Percentiles rank a stretch among this genome's conserved stretches.
These are phyloP conservation scores for Montipora capitata DNA, from an alignment of 92 coral and sea anemone genomes.

Conservation along the genomic window DNA sequence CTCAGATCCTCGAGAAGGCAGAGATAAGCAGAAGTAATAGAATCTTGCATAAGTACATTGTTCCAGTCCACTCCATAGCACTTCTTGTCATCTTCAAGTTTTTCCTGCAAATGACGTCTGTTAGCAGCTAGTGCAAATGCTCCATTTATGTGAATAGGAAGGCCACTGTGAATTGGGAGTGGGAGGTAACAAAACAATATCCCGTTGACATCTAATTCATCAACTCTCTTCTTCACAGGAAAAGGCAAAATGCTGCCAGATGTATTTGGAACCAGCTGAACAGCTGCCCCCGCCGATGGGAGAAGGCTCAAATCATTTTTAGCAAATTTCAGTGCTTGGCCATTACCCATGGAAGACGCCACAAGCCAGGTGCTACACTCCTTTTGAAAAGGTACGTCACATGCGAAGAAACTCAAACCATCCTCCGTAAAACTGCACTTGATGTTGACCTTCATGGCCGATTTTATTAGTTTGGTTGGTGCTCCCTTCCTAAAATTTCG, in stretches of 20 bases:
- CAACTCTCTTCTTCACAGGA: not conserved
- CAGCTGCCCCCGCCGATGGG: conserved; percentile 92
- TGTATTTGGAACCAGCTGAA: not conserved
- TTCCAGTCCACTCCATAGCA: conserved; percentile 76
- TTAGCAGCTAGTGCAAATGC: conserved; percentile 78
- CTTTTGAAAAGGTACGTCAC: not conserved
- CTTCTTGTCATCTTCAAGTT: conserved; percentile 73
- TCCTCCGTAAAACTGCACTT: conserved; percentile 22
- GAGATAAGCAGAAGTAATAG: conserved; percentile 61
- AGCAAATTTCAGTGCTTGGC: conserved; percentile 62
- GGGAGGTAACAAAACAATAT: conserved; percentile 87
- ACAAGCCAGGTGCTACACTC: conserved; percentile 75
- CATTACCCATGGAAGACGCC: conserved; percentile 80
- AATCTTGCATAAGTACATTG: conserved; percentile 10
- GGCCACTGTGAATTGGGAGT: conserved; percentile 86
- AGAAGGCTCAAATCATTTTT: conserved; percentile 57
- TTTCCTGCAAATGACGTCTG: conserved; percentile 75
- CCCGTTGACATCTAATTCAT: conserved; percentile 27
- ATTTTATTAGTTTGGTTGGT: conserved; percentile 10
- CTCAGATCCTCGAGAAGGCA: conserved; percentile 64
- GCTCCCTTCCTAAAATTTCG: not conserved
- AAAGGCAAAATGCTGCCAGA: not conserved
- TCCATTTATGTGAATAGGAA: conserved; percentile 85
- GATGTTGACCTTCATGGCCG: conserved; percentile 62
- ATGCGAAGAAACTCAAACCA: conserved; percentile 38